Percentiles rank a stretch among this genome's conserved stretches.
Evolutionary conservation across 2,797 vertebrate genomes (phyloP).

Genomic region (Megalops cyprinoides): DNA sequence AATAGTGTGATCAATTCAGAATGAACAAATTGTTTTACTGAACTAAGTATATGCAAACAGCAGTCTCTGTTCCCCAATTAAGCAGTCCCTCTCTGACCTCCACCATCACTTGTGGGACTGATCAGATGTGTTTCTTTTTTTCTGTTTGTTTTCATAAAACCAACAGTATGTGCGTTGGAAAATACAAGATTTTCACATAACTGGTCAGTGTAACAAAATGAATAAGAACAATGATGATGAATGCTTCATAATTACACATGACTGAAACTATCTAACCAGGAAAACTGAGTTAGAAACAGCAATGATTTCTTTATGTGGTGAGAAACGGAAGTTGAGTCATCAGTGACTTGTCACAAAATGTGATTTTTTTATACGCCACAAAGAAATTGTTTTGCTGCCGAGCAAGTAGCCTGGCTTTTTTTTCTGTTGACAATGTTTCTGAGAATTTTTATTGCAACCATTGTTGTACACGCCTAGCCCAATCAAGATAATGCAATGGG

Average conservation of each 20-base stretch:
- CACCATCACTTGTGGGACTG: slow-evolving; percentile 21
- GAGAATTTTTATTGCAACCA: slow-evolving; percentile 50
- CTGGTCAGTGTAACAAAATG: not conserved
- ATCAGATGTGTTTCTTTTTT: slow-evolving; percentile 10
- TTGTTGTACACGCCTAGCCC: slow-evolving; percentile 51
- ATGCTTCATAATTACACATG: not conserved
- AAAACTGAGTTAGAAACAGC: not conserved
- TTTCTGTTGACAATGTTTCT: slow-evolving; percentile 32
- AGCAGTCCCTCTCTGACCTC: slow-evolving; percentile 45
- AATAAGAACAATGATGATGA: not conserved
- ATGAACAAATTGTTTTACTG: slow-evolving; percentile 57
- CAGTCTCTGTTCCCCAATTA: slow-evolving; percentile 53
- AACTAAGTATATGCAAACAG: slow-evolving; percentile 52
- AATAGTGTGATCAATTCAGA: slow-evolving; percentile 60
- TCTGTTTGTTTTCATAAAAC: slow-evolving; percentile 13
- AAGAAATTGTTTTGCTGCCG: not conserved
- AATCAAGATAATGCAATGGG: slow-evolving; percentile 61
- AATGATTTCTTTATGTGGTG: not conserved
- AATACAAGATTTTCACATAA: not conserved
- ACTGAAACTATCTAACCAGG: not conserved
- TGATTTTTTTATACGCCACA: not conserved
- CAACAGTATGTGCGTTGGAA: not conserved
- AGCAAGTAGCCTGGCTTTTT: not conserved
- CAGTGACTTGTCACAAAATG: not conserved
- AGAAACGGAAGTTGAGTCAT: not conserved